Base-by-base conservation (phyloP, 1,140 invertebrate genomes). In the Wiebesia pumilae region DNA sequence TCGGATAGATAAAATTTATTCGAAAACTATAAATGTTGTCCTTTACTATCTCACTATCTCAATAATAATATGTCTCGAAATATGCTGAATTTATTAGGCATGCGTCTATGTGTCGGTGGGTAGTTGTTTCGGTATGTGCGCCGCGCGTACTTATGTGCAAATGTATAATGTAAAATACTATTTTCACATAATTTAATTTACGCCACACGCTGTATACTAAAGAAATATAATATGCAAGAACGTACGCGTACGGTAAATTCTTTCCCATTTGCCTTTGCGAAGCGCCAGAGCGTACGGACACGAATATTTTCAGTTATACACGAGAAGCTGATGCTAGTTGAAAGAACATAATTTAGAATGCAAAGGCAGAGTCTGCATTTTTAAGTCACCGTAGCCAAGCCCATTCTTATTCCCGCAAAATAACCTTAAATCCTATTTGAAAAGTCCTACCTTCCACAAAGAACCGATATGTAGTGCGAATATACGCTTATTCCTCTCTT, bases 341-440 rank as follows among this genome's bases (percentile, higher is more conserved):
- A 30, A 24, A 16, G 87, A 82, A 83, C 84, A 89, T 87, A 89
- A 89, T 89, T 84, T 88, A 83, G 51, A 87, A 89, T 89, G 89
- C 84, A 89, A 89, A 90, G 87, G 58, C 81, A 88, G 80, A 89
- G 88, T 89, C 87, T 88, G 89, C 87, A 89, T 89, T 90, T 40
- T 21, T n/a, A 40, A 80, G 78, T 80, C 33, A 54, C 78, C 21
- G 30, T 65, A 89, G 84, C 89, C 33, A 73, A 81, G 89, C 86
- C 90, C 88, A 93, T 93, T 92, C 90, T 92, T 92, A 92, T 93
- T 92, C 91, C 83, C 88, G 89, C 90, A 90, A 93, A 92, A 92
- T 92, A 93, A 91, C 89, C 91, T 92, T 91, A 93, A 93, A 93
- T 93, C 91, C 90, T 92, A 91, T 93, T 93, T 93, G 91, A 88